A percentile compares a stretch with the other conserved stretches of the same genome.
Evolutionary conservation across 2,888 invertebrate species (phyloP).

Genomic region (Athrips mouffetella): DNA sequence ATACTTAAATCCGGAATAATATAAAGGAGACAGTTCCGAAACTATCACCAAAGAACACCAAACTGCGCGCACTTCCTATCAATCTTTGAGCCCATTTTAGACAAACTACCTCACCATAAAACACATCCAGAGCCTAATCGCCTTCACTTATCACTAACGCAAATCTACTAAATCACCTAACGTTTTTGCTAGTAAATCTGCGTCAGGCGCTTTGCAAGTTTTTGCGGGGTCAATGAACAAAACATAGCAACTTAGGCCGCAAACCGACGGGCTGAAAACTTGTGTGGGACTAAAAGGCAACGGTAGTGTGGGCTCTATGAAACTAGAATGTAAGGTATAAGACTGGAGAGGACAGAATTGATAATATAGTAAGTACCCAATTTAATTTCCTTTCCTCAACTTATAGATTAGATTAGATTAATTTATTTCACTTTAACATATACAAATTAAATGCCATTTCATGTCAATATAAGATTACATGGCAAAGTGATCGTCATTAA

Average conservation of each 20-base stretch:
- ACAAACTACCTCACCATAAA: neutral
- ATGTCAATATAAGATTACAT: no score
- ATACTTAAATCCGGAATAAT: no score
- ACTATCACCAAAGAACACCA: no score
- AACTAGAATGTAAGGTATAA: conserved; percentile 26
- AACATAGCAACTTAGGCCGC: conserved; percentile 6
- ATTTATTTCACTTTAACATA: no score
- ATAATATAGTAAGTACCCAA: no score
- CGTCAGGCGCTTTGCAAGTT: conserved; percentile 2
- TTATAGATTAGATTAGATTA: no score
- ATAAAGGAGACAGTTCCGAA: no score
- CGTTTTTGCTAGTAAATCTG: conserved; percentile 6
- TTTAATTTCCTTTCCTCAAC: no score
- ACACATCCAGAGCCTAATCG: neutral
- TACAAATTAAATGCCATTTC: no score
- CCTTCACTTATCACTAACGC: neutral
- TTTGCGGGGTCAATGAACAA: conserved; percentile 13
- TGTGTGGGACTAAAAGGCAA: conserved; percentile 42
- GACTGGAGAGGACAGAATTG: conserved; percentile 14
- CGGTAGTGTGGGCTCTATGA: conserved; percentile 25
- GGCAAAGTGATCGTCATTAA: no score
- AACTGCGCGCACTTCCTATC: conserved; percentile 6
- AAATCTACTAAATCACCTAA: conserved; percentile 1
- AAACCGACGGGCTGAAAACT: conserved; percentile 31
- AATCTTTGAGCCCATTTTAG: conserved; percentile 15